A percentile compares a stretch with the other conserved stretches of the same genome.
phyloP scores from a whole-genome alignment of 2,797 vertebrate species.

The Catamblyrhynchus diadema region DNA sequence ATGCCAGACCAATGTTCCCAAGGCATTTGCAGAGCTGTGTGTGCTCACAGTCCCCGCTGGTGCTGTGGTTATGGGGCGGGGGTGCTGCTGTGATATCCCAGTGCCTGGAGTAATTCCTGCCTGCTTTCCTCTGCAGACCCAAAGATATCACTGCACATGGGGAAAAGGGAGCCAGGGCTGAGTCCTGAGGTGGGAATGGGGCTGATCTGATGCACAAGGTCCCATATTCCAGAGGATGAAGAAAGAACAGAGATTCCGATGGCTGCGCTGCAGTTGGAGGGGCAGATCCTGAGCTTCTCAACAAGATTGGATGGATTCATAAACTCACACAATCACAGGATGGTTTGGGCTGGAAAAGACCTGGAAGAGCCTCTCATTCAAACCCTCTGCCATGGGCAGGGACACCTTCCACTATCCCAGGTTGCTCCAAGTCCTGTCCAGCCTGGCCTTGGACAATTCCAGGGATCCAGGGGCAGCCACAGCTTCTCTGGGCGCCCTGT shows the following conservation, averaged over 20 bases:
- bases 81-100: neutral
- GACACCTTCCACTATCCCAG: neutral
- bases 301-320: neutral
- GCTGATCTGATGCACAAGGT: neutral
- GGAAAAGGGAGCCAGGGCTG: neutral
- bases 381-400: accelerated
- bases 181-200: neutral
- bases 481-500: accelerated
- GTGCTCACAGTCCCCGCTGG: accelerated
- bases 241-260: neutral
- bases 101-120: neutral
- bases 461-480: neutral
- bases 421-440: accelerated
- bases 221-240: accelerated
- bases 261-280: accelerated
- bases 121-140: neutral
- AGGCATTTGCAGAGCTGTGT: neutral
- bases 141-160: accelerated
- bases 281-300: neutral
- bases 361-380: neutral
- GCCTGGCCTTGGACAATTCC: accelerated
- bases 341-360: neutral
- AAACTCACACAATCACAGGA: neutral
- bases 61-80: accelerated
- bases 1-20: neutral